Conservation (phyloP, 2,888 invertebrate genomes). For the Bombylius discolor region DNA sequence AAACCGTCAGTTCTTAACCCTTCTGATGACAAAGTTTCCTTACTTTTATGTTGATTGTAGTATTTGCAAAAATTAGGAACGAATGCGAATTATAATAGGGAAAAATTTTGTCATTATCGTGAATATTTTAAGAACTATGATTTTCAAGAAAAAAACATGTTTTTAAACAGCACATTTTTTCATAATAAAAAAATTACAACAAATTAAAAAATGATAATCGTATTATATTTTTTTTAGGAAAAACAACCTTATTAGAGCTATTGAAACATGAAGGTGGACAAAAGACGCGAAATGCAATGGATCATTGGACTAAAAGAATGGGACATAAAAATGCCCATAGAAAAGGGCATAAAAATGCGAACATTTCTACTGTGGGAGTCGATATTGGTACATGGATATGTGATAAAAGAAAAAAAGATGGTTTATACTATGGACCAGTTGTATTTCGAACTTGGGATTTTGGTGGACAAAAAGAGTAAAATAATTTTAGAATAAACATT, state of each 20-base stretch:
- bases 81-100: no score
- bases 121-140: no score
- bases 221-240: conserved; percentile 43
- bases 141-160: no score
- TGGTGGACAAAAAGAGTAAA: conserved; percentile 88
- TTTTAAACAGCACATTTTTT: no score
- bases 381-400: conserved; percentile 93
- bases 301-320: conserved; percentile 94
- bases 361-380: conserved; percentile 92
- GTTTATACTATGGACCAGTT: conserved; percentile 57
- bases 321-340: conserved; percentile 73
- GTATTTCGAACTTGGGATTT: conserved; percentile 98
- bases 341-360: conserved; percentile 61
- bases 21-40: no score
- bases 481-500: neutral
- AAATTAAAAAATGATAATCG: neutral
- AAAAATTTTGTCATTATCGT: no score
- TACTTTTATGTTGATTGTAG: no score
- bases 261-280: conserved; percentile 72
- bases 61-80: no score
- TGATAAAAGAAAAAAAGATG: conserved; percentile 68
- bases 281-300: conserved; percentile 42
- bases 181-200: neutral
- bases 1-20: no score
- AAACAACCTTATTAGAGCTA: conserved; percentile 83